Conservation (phyloP, 2,113 vertebrate genomes). For the Suricata suricatta region DNA sequence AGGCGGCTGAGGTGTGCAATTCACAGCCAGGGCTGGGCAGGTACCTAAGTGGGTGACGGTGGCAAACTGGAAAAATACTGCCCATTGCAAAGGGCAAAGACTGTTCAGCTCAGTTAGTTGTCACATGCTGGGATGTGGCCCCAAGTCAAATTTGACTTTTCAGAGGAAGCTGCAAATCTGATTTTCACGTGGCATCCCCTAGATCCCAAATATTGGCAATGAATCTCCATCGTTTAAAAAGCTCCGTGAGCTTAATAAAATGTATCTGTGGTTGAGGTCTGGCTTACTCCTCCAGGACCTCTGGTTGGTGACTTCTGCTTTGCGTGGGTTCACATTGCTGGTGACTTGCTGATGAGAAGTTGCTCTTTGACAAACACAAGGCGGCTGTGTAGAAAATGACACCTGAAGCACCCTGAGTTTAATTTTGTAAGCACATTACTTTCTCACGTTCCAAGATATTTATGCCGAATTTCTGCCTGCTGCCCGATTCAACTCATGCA, state of each 20-base stretch:
- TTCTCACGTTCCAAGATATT: not conserved
- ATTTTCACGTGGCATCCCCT: not conserved
- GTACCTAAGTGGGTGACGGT: not conserved
- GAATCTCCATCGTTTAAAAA: not conserved
- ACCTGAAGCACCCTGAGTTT: not conserved
- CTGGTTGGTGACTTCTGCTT: not conserved
- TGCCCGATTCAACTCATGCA: not conserved
- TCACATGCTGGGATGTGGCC: not conserved
- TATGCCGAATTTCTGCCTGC: not conserved
- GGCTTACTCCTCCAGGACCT: not conserved
- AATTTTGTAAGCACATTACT: not conserved
- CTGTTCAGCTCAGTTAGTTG: too few species aligned
- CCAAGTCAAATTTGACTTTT: not conserved
- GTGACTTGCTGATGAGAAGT: not conserved
- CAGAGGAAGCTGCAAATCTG: not conserved
- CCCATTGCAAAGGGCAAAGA: not conserved
- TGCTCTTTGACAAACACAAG: not conserved
- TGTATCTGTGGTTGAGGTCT: not conserved
- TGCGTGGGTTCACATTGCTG: not conserved
- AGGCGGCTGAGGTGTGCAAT: not conserved
- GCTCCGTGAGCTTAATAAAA: not conserved
- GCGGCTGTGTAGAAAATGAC: not conserved
- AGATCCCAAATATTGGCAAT: not conserved
- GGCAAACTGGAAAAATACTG: fast-evolving
- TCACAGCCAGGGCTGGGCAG: not conserved